phyloP scores from a whole-genome alignment of 2,797 vertebrate genomes.

The Neostethus bicornis region DNA sequence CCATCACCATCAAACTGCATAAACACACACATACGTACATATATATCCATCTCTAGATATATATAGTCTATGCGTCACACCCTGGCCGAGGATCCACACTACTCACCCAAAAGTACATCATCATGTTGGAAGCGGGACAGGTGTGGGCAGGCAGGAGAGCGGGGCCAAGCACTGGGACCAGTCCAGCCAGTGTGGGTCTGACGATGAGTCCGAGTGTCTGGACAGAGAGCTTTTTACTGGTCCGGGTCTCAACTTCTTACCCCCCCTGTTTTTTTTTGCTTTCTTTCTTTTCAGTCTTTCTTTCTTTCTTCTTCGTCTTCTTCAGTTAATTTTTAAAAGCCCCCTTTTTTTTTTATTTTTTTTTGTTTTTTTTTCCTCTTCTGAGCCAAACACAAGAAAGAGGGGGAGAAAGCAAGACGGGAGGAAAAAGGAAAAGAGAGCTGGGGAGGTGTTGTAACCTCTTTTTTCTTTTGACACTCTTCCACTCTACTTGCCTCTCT shows the following conservation, averaged over 20 bases:
- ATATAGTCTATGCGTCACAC: conserved; percentile 24
- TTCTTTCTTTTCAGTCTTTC: conserved; percentile 53
- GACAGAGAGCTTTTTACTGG: conserved; percentile 55
- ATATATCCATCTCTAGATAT: neutral
- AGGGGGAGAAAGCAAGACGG: conserved; percentile 31
- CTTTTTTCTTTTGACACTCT: conserved; percentile 76
- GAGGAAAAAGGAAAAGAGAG: conserved; percentile 46
- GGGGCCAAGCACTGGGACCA: conserved; percentile 56
- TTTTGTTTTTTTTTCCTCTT: conserved; percentile 56
- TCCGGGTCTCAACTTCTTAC: conserved; percentile 63
- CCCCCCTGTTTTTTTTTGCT: conserved; percentile 26
- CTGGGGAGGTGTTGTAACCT: conserved; percentile 70
- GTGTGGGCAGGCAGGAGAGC: conserved; percentile 43
- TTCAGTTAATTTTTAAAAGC: conserved; percentile 56
- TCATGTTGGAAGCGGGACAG: conserved; percentile 68
- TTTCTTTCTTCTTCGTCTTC: conserved; percentile 39
- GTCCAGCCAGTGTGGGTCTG: conserved; percentile 60
- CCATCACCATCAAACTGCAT: conserved; percentile 8
- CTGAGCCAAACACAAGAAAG: conserved; percentile 54
- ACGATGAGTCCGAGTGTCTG: conserved; percentile 51
- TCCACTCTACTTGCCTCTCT: conserved; percentile 72
- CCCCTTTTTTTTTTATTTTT: conserved; percentile 35
- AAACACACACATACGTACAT: neutral
- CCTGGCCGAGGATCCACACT: conserved; percentile 19
- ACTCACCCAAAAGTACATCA: conserved; percentile 86